Base-by-base conservation (phyloP, 1,140 invertebrate genomes). In the Portunus trituberculatus region DNA sequence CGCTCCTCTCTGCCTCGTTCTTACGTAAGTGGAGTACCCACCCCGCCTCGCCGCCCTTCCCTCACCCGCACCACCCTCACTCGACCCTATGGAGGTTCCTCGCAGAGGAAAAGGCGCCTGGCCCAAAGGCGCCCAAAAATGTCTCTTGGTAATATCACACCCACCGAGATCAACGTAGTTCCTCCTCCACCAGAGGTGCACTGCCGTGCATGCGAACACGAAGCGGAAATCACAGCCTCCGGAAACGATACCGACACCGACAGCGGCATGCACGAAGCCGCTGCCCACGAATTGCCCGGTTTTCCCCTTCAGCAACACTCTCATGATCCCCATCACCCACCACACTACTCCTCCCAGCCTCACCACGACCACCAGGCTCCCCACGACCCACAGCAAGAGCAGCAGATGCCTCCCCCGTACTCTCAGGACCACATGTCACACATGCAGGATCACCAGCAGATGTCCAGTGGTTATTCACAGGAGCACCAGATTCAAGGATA, bases 1-100 rank as follows among this genome's bases (percentile, higher is more conserved):
- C 92, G 93, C 29, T 86, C 95, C 4, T 94, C 93, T 29, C 84
- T 92, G n/a, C 90, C 88, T 16, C 95, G 93, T 59, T 91, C 95
- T 7, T 91, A 90, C 28, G 67, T 91, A 29, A 59, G 59, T n/a
- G 67, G 67, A n/a, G 67, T 76, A 10, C 93, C 82, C 48, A 29
- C 59, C 91, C 67, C 91, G 7, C 91, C 87, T 28, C 82, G 84
- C 82, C 87, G 52, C 83, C 89, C 92, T 25, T 95, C 95, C 59
- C 59, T 93, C 59, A 67, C 45, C 12, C 91, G 91, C 28, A 67
- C 91, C 45, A 48, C 89, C 32, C 28, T 91, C 89, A 46, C 45
- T 45, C 89, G 89, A 14, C 84, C 76, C 46, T 59, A 84, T 84
- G 20, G 82, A 25, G 25, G 89, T 39, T 48, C 92, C 82, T 84